Conservation (phyloP, 2,888 invertebrate species). For the Orchesellides sinensis region DNA sequence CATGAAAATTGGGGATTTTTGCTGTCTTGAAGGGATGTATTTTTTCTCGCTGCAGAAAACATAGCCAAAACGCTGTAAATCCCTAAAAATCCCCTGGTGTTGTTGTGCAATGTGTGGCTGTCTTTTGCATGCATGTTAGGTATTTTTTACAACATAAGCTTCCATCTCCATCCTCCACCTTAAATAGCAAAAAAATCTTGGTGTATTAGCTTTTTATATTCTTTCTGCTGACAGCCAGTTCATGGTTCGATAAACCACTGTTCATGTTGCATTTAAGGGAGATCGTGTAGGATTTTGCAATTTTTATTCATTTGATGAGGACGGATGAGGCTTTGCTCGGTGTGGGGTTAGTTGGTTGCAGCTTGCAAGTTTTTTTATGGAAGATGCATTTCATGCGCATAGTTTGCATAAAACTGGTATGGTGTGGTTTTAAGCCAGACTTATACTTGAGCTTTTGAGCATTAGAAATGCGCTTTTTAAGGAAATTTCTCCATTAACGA, state of each 20-base stretch:
- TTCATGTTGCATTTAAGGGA: too few species aligned
- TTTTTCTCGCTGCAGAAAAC: background rate
- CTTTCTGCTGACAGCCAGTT: slow-evolving; percentile 33
- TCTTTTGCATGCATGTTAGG: background rate
- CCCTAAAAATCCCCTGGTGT: slow-evolving; percentile 10
- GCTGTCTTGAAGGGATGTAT: slow-evolving; percentile 4
- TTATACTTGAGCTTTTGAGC: too few species aligned
- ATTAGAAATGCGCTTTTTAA: too few species aligned
- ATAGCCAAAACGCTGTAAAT: slow-evolving; percentile 30
- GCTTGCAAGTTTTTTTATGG: too few species aligned
- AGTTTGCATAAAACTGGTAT: too few species aligned
- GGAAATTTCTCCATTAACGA: too few species aligned
- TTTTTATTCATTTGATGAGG: too few species aligned
- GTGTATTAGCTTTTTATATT: too few species aligned
- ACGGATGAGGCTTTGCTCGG: too few species aligned
- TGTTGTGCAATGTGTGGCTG: slow-evolving; percentile 25
- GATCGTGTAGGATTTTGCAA: slow-evolving; percentile 7
- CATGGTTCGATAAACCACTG: slow-evolving; percentile 42
- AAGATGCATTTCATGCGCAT: too few species aligned
- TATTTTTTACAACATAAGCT: background rate
- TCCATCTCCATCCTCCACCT: background rate
- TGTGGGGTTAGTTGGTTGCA: too few species aligned
- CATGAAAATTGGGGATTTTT: slow-evolving; percentile 36
- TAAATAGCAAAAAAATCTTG: background rate
- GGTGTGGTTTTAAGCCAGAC: too few species aligned